Conservation (phyloP, 1,140 invertebrate species). For the Adelges cooleyi region DNA sequence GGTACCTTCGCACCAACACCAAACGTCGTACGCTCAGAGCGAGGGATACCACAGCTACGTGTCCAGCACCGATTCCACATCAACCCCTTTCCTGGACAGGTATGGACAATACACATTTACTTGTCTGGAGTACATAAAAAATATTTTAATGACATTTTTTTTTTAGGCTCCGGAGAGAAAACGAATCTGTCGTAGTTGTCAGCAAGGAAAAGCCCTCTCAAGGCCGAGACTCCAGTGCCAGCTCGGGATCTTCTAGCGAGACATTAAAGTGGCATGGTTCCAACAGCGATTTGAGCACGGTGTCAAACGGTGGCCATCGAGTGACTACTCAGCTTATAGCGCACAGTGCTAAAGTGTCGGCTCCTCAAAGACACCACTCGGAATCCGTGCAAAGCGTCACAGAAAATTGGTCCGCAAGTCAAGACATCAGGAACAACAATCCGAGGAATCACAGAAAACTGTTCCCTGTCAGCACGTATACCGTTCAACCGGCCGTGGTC, state of each 20-base stretch:
- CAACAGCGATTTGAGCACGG: constrained; percentile 43
- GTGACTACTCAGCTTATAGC: constrained; percentile 51
- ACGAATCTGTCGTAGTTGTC: constrained; percentile 44
- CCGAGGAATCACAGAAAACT: constrained; percentile 41
- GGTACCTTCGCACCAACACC: constrained; percentile 51
- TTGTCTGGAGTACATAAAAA: too few relatives aligned
- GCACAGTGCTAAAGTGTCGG: constrained; percentile 65
- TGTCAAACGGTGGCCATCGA: constrained; percentile 31
- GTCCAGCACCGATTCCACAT: constrained; percentile 63
- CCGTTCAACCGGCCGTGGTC: constrained; percentile 37
- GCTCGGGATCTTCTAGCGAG: constrained; percentile 57
- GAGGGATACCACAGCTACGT: constrained; percentile 74
- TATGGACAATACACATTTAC: constrained; percentile 34
- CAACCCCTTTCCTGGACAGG: constrained; percentile 65
- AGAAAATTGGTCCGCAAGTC: neutral
- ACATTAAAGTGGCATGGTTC: constrained; percentile 67
- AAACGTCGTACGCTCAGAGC: constrained; percentile 64
- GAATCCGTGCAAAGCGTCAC: constrained; percentile 45
- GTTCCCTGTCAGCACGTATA: constrained; percentile 50
- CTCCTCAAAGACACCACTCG: constrained; percentile 66
- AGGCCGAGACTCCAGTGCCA: constrained; percentile 55
- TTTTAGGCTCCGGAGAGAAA: constrained; percentile 45
- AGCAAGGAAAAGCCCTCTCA: constrained; percentile 33
- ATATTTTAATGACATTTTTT: too few relatives aligned
- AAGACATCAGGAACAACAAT: constrained; percentile 35